Percentiles rank a stretch among this genome's conserved stretches.
phyloP scores from a whole-genome alignment of 2,797 vertebrate species.

The Leucoraja ocellata region DNA sequence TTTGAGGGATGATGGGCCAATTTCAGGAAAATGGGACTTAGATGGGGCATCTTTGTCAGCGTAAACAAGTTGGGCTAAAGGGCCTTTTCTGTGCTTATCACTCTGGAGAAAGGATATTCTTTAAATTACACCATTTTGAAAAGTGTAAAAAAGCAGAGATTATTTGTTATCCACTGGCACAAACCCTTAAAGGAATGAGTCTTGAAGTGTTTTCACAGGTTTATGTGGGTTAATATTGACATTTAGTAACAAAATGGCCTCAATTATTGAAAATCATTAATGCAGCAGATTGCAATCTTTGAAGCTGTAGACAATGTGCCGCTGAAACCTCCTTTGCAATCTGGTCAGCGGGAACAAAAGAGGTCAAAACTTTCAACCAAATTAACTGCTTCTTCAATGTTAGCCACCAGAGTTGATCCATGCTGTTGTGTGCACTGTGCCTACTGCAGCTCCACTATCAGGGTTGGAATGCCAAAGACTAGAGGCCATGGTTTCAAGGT shows the following conservation, averaged over 20 bases:
- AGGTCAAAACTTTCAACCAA: neutral
- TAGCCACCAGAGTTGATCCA: neutral
- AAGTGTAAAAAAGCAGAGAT: too few species aligned
- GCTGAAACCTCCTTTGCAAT: neutral
- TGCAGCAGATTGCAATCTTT: neutral
- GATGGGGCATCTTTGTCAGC: too few species aligned
- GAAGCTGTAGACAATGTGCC: neutral
- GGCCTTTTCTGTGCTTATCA: too few species aligned
- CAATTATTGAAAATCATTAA: neutral
- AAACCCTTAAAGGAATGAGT: too few species aligned
- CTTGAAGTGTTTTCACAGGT: neutral
- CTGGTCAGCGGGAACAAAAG: neutral
- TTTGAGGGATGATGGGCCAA: too few species aligned
- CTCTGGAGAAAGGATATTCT: too few species aligned
- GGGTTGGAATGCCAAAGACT: too few species aligned
- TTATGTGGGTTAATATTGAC: neutral
- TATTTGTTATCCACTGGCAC: too few species aligned
- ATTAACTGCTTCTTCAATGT: neutral
- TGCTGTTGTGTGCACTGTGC: neutral
- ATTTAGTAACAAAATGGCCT: neutral
- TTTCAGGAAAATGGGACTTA: too few species aligned
- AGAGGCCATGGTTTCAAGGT: too few species aligned
- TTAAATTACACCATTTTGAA: too few species aligned
- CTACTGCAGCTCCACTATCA: neutral
- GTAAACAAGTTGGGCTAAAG: too few species aligned